Conservation (phyloP, 2,797 vertebrate genomes). For the Alosa sapidissima region DNA sequence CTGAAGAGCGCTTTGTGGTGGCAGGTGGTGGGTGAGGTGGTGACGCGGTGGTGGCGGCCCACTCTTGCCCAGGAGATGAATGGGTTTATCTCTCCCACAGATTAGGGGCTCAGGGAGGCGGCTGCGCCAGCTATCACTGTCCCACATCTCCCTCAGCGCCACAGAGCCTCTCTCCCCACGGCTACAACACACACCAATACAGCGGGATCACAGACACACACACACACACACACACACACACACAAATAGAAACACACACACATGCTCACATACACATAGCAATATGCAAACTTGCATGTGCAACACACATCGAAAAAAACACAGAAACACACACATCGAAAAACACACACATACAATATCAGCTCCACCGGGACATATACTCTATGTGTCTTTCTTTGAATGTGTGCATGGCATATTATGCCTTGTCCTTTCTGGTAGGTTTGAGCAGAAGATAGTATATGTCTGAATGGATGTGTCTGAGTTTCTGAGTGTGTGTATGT, state of each 20-base stretch:
- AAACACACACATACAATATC: not conserved
- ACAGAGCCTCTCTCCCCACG: not conserved
- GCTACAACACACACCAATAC: not conserved
- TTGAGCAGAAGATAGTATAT: not conserved
- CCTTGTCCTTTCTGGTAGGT: not conserved
- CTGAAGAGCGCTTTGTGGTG: not conserved
- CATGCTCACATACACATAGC: too few species aligned
- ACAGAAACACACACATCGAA: not conserved
- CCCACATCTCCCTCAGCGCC: not conserved
- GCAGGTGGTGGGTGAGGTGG: not conserved
- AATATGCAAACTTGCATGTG: too few species aligned
- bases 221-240: not conserved
- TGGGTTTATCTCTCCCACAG: slow-evolving; percentile 31
- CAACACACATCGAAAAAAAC: not conserved
- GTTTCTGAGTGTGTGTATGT: not conserved
- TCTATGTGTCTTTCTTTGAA: slow-evolving; percentile 13
- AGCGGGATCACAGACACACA: not conserved
- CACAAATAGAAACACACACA: not conserved
- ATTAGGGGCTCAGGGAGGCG: slow-evolving; percentile 6
- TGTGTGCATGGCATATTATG: not conserved
- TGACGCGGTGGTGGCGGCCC: slow-evolving; percentile 25
- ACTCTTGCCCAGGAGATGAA: slow-evolving; percentile 35
- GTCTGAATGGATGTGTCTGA: too few species aligned
- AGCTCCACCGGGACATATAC: not conserved
- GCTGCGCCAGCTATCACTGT: slow-evolving; percentile 10